Conservation (phyloP, 2,113 vertebrate species). For the Rhabdornis inornatus region DNA sequence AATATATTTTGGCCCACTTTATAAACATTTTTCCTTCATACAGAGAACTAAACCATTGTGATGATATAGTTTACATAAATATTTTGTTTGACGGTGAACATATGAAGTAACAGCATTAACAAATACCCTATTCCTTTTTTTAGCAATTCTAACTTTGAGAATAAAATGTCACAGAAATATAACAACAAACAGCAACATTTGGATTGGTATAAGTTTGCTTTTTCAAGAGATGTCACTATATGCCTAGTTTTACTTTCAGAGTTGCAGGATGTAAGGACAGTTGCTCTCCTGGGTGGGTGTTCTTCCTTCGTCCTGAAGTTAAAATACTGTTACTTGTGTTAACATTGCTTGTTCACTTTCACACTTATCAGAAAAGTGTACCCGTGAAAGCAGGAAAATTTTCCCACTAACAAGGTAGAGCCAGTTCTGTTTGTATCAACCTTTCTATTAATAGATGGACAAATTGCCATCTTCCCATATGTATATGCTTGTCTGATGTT, state of each 20-base stretch:
- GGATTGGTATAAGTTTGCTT: background rate
- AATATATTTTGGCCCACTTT: background rate
- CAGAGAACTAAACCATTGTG: background rate
- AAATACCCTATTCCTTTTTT: background rate
- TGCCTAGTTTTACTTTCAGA: background rate
- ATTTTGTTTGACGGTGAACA: background rate
- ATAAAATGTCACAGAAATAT: background rate
- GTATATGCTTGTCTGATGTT: background rate
- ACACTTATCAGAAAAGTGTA: background rate
- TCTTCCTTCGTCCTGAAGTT: background rate
- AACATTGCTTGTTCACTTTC: background rate
- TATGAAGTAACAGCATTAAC: background rate
- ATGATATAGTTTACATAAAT: background rate
- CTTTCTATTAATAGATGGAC: background rate
- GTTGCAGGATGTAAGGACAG: background rate
- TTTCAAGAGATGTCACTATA: background rate
- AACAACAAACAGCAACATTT: background rate
- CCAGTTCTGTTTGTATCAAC: slow-evolving; percentile 1
- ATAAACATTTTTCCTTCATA: background rate
- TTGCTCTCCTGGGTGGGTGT: background rate
- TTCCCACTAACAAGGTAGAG: background rate
- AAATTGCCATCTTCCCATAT: background rate
- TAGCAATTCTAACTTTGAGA: background rate
- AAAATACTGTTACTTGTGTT: background rate
- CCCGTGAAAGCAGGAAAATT: background rate